A percentile compares a stretch with the other conserved stretches of the same genome.
phyloP scores from a whole-genome alignment of 1,140 invertebrate genomes.

The Euwallacea fornicatus region DNA sequence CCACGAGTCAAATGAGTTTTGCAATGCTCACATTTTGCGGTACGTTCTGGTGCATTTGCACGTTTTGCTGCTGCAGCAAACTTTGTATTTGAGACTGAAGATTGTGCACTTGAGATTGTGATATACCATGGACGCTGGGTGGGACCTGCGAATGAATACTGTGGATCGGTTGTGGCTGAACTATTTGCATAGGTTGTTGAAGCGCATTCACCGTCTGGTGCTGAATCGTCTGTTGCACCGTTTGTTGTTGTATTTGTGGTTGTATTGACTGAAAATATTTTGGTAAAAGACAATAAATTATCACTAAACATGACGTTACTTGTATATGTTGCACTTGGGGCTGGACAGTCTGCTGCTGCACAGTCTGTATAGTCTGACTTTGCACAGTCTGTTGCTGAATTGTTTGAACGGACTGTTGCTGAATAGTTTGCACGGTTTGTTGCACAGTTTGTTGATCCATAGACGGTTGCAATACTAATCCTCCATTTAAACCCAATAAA shows the following conservation, averaged over 20 bases:
- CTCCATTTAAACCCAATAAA: constrained; percentile 50
- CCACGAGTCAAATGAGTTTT: constrained; percentile 7
- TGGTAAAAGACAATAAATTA: background rate
- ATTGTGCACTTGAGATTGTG: constrained; percentile 44
- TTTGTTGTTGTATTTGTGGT: constrained; percentile 50
- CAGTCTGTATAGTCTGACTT: constrained; percentile 52
- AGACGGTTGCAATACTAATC: constrained; percentile 50
- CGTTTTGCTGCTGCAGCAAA: constrained; percentile 48
- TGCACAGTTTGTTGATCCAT: constrained; percentile 52
- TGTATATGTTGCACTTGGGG: constrained; percentile 49
- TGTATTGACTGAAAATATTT: constrained; percentile 40
- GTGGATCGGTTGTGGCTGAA: constrained; percentile 49
- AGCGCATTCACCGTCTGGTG: constrained; percentile 49
- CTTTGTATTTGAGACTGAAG: constrained; percentile 51
- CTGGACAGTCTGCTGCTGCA: constrained; percentile 52
- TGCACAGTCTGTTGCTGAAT: constrained; percentile 54
- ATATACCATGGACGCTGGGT: constrained; percentile 36
- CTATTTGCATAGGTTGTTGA: constrained; percentile 51
- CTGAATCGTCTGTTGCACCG: constrained; percentile 51
- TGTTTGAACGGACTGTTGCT: constrained; percentile 53
- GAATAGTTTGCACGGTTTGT: constrained; percentile 54
- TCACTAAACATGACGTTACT: background rate
- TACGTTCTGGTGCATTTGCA: constrained; percentile 39
- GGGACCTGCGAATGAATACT: constrained; percentile 43
- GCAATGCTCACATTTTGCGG: constrained; percentile 40